A percentile compares a stretch with the other conserved stretches of the same genome.
Conservation (phyloP, 2,113 vertebrate genomes). For the Antidorcas marsupialis region DNA sequence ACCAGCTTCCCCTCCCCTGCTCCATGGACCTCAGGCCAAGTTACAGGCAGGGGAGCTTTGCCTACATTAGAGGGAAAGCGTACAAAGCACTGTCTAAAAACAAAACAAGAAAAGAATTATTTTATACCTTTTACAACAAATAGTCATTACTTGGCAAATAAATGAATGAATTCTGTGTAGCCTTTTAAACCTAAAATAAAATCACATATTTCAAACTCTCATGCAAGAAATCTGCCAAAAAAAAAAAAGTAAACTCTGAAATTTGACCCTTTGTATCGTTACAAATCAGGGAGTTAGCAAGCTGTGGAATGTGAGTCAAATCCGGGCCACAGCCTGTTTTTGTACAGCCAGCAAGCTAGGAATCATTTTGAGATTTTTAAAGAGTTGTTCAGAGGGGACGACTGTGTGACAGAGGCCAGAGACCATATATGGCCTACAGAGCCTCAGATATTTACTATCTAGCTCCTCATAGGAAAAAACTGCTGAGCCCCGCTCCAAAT, state of each 20-base stretch:
- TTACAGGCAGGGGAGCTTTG: neutral
- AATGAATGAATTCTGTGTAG: neutral
- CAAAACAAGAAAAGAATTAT: neutral
- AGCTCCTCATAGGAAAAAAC: neutral
- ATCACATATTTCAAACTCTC: neutral
- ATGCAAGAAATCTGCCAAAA: neutral
- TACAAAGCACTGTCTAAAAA: neutral
- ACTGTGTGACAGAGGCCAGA: neutral
- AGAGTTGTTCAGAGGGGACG: neutral
- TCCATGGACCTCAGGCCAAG: neutral
- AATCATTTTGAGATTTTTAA: constrained; percentile 6
- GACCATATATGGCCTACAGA: neutral
- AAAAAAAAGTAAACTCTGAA: neutral
- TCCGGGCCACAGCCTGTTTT: neutral
- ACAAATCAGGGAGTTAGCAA: neutral
- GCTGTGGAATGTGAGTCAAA: neutral
- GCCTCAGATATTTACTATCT: neutral
- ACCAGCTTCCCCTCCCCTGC: neutral
- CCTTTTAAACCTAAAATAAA: constrained; percentile 8
- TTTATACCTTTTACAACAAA: neutral
- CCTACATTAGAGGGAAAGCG: neutral
- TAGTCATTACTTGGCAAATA: neutral
- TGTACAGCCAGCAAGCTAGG: neutral
- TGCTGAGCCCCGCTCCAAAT: neutral
- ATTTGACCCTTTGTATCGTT: neutral